A percentile compares a stretch with the other conserved stretches of the same genome.
phyloP scores from a whole-genome alignment of 2,888 invertebrate species.

The Auanema freiburgensis region DNA sequence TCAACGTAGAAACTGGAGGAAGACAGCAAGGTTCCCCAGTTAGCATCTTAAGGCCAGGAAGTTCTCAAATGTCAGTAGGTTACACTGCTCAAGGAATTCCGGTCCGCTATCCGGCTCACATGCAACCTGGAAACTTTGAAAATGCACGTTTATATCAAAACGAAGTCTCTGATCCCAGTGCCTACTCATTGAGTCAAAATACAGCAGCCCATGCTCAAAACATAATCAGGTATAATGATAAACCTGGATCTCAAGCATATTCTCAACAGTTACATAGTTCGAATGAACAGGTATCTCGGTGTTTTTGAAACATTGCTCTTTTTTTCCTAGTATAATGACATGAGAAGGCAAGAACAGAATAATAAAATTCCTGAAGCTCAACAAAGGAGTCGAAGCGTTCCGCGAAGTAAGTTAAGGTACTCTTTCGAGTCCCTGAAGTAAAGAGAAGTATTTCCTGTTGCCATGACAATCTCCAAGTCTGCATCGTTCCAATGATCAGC shows the following conservation, averaged over 20 bases:
- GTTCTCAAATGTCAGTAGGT: constrained; percentile 20
- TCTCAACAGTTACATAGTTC: neutral
- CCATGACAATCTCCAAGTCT: neutral
- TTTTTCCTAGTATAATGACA: neutral
- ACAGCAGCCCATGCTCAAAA: too few species aligned
- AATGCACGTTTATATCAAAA: too few species aligned
- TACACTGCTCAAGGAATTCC: constrained; percentile 30
- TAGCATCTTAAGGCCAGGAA: constrained; percentile 7
- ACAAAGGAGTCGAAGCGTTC: constrained; percentile 38
- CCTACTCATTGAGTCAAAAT: too few species aligned
- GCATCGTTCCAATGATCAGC: neutral
- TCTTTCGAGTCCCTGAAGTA: neutral
- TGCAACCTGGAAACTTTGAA: too few species aligned
- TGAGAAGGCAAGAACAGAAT: constrained; percentile 14
- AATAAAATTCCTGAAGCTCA: constrained; percentile 16
- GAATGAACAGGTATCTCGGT: too few species aligned
- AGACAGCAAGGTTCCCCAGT: too few species aligned
- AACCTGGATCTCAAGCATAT: neutral
- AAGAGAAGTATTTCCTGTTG: neutral
- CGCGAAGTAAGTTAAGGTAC: constrained; percentile 31
- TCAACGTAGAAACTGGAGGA: too few species aligned
- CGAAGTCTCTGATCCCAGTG: too few species aligned
- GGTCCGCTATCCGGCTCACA: constrained; percentile 10
- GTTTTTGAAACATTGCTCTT: too few species aligned
- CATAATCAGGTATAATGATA: too few species aligned